Conservation (phyloP, 2,888 invertebrate genomes). For the Nysson spinosus region DNA sequence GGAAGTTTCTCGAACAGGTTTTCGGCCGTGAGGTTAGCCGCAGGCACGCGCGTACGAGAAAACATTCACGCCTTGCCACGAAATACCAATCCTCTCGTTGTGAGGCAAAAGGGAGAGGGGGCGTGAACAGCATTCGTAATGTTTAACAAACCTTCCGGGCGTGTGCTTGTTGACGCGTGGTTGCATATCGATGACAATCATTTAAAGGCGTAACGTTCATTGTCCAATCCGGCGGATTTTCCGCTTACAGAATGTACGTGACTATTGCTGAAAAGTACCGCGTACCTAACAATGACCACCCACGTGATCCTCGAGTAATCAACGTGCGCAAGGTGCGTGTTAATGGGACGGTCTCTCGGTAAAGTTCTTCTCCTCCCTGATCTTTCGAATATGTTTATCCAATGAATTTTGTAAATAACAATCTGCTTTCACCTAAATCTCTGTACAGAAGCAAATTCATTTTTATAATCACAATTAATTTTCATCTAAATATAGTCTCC, state of each 20-base stretch:
- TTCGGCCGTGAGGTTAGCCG: constrained; percentile 57
- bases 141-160: constrained; percentile 48
- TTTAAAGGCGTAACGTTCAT: constrained; percentile 38
- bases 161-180: constrained; percentile 46
- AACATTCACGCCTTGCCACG: constrained; percentile 57
- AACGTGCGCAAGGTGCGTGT: too few species aligned
- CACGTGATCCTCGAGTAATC: constrained; percentile 27
- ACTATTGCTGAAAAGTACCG: constrained; percentile 21
- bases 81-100: constrained; percentile 49
- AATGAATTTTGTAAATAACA: too few species aligned
- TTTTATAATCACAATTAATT: too few species aligned
- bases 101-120: neutral
- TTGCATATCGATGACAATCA: constrained; percentile 62
- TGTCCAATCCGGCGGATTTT: constrained; percentile 5
- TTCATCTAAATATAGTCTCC: too few species aligned
- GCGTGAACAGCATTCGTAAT: constrained; percentile 52
- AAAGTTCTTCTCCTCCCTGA: neutral
- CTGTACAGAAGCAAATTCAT: too few species aligned
- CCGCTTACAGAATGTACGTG: constrained; percentile 19
- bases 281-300: constrained; percentile 22
- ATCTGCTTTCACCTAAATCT: too few species aligned
- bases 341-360: too few species aligned
- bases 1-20: constrained; percentile 55
- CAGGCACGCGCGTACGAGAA: constrained; percentile 57
- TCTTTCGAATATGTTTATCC: too few species aligned